Evolutionary conservation across 2,888 invertebrate genomes (phyloP).

Genomic region (Ptychoptera contaminata): DNA sequence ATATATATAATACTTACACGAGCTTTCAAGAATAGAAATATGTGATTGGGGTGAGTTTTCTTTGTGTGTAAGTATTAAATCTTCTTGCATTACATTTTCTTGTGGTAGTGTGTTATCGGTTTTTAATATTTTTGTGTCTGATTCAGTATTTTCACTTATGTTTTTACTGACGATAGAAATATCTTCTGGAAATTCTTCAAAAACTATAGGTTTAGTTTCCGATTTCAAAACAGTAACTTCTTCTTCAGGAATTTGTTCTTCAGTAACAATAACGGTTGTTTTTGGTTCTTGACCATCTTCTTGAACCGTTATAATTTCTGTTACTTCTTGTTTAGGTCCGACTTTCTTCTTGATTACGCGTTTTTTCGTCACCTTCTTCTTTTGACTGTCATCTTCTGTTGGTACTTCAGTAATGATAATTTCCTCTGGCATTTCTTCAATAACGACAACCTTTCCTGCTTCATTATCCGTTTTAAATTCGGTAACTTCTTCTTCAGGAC

Average conservation of each 20-base stretch:
- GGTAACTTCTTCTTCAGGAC: conserved; percentile 15
- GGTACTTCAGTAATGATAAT: conserved; percentile 20
- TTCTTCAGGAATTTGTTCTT: conserved; percentile 14
- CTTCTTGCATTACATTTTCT: no score
- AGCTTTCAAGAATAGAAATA: no score
- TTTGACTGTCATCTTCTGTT: conserved; percentile 2
- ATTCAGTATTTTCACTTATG: conserved; percentile 15
- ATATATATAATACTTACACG: no score
- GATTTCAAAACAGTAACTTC: conserved; percentile 15
- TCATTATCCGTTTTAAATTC: conserved; percentile 10
- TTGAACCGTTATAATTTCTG: conserved; percentile 29
- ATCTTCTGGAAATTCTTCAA: conserved; percentile 15
- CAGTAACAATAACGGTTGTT: conserved; percentile 20
- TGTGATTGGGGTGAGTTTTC: no score
- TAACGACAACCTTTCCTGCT: conserved; percentile 17
- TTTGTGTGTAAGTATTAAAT: no score
- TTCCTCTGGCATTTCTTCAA: conserved; percentile 25
- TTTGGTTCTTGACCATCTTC: conserved; percentile 26
- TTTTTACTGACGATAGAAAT: conserved; percentile 24
- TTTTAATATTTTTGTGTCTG: no score
- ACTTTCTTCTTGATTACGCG: conserved; percentile 23
- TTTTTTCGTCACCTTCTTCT: conserved; percentile 14
- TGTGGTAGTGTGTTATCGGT: no score
- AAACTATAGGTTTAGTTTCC: conserved; percentile 22
- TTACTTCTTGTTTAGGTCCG: conserved; percentile 22